A percentile compares a stretch with the other conserved stretches of the same genome.
Conservation (phyloP, 2,797 vertebrate species). For the Ficedula albicollis region DNA sequence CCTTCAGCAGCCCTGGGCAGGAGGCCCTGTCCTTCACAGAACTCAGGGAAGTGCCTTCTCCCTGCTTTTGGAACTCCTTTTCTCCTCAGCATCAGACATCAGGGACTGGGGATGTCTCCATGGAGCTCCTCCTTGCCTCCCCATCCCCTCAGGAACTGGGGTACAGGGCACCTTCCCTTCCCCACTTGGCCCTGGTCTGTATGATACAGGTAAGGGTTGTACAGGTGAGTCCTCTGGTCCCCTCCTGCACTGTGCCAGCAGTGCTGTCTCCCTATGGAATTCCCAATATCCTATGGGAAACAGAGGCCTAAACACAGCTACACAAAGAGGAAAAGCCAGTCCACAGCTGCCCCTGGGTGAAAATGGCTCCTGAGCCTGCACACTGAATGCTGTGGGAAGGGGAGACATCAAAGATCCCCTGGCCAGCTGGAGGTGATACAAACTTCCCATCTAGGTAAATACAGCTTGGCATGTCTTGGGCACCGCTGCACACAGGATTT, state of each 20-base stretch:
- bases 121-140: not conserved
- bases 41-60: not conserved
- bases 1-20: not conserved
- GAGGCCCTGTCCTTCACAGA: not conserved
- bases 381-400: not conserved
- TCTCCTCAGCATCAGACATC: not conserved
- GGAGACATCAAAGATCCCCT: not conserved
- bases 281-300: not conserved
- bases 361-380: not conserved
- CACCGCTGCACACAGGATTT: not conserved
- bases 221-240: not conserved
- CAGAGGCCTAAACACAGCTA: not conserved
- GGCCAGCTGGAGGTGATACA: not conserved
- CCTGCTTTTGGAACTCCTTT: not conserved
- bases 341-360: not conserved
- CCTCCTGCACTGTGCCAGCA: not conserved
- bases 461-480: not conserved
- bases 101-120: not conserved
- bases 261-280: not conserved
- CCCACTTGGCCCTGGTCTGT: accelerated
- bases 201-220: not conserved
- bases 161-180: not conserved
- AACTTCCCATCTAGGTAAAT: not conserved
- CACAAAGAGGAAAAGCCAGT: not conserved
- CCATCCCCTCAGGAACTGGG: not conserved